phyloP scores from a whole-genome alignment of 2,797 vertebrate genomes.

The Dendrocincla fuliginosa region DNA sequence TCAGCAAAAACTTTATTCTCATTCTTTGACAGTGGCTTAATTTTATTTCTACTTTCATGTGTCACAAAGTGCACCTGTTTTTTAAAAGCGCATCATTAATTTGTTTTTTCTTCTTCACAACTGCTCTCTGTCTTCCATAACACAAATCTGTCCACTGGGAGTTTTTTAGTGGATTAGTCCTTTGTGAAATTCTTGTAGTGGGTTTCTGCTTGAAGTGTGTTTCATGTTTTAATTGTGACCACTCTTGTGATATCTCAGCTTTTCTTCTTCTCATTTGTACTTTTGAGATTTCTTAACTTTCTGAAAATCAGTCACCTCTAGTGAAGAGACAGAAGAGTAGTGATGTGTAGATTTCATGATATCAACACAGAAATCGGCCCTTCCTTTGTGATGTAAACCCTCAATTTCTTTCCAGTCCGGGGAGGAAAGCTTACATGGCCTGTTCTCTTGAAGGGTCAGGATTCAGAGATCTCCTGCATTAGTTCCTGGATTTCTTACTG shows the following conservation, averaged over 20 bases:
- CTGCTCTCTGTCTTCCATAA: background rate
- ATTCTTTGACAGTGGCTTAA: background rate
- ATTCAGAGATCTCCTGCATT: background rate
- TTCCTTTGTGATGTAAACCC: background rate
- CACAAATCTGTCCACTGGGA: background rate
- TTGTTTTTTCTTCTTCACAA: background rate
- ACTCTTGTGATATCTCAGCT: background rate
- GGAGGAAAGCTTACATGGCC: background rate
- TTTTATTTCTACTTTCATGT: background rate
- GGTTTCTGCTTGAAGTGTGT: background rate
- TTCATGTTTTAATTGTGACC: background rate
- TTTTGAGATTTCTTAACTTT: background rate
- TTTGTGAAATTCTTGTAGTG: background rate
- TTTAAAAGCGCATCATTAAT: background rate
- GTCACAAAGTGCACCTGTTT: background rate
- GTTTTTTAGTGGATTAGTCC: background rate
- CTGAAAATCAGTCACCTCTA: background rate
- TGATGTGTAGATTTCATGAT: background rate
- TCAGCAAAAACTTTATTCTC: background rate
- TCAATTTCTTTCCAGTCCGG: background rate
- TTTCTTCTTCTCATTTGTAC: background rate
- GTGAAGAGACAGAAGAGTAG: background rate
- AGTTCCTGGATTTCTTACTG: background rate
- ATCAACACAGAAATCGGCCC: fast-evolving
- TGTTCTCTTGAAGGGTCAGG: background rate